Evolutionary conservation across 2,113 vertebrate genomes (phyloP).

Genomic region (Archilochus colubris): DNA sequence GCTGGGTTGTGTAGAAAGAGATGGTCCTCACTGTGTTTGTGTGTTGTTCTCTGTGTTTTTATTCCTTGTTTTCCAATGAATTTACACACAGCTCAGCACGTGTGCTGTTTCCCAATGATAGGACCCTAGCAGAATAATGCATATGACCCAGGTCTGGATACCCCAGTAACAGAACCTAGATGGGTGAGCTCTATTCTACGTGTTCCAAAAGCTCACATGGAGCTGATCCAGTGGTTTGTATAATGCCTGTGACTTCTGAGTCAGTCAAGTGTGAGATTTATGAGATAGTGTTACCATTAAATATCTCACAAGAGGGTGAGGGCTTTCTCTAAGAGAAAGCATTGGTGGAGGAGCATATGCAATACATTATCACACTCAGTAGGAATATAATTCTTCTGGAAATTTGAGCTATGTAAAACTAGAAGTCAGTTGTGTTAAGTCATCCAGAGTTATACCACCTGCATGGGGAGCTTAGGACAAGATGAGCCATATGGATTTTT

Average conservation of each 20-base stretch:
- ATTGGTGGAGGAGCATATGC: not conserved
- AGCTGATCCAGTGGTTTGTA: not conserved
- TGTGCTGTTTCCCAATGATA: not conserved
- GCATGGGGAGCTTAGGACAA: not conserved
- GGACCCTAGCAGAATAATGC: not conserved
- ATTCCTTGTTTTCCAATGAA: not conserved
- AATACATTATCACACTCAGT: not conserved
- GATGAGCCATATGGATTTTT: not conserved
- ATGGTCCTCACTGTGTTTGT: not conserved
- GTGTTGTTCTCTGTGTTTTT: not conserved
- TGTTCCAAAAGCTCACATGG: not conserved
- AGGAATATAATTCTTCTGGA: constrained; percentile 43
- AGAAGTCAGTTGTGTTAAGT: constrained; percentile 12
- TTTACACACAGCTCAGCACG: not conserved
- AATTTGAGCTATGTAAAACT: constrained; percentile 20
- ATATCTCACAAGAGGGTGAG: not conserved
- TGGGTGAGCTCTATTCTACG: not conserved
- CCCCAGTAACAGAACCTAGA: not conserved
- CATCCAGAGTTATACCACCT: constrained; percentile 24
- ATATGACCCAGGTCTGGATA: not conserved
- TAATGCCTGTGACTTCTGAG: not conserved
- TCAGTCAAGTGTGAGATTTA: not conserved
- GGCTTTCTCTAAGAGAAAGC: not conserved
- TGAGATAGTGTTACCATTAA: not conserved
- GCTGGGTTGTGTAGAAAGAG: not conserved